Base-by-base conservation (phyloP, 2,888 invertebrate species). In the Eudasyphora cyanicolor region DNA sequence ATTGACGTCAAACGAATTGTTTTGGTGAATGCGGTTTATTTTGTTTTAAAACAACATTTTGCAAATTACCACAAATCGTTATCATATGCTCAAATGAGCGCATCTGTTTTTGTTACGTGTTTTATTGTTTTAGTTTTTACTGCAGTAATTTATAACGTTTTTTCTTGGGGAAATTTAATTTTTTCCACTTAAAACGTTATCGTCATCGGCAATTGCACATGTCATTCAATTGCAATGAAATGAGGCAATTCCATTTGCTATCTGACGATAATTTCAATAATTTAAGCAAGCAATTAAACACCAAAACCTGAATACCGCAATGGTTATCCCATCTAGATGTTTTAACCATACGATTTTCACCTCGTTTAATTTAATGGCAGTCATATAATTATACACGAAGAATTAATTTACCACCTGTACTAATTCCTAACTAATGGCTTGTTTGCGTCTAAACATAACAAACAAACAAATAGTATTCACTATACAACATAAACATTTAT, bases 41-140 rank as follows among this genome's bases (percentile, higher is more conserved):
- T 57, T n/a, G 29, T 32, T 62, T 38, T 42, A 2, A 6, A 24
- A 24, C 24, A 14, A 19, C 21, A 21, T 38, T 54, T 67, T 67
- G 42, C 24, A 42, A 42, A 42, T 67, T 67, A 67, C 24, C 38
- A 7, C 24, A 38, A n/a, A 38, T 67, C 24, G 42, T 38, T 21
- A 14, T 17, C 38, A 67, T 67, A 42, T 67, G 42, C n/a, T 64
- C 64, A 29, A 14, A 29, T 60, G 67, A 19, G 64, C n/a, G 64
- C 8, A 17, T 4, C n/a, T 17, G 67, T 2, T 21, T 7, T 24
- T 42, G 27, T 27, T 57, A n/a, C 60, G 27, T 24, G 27, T 24
- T 64, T 67, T 67, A 67, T 67, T 67, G 67, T 42, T 67, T 67
- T 42, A 67, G 38, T 42, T 42, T 64, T 67, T 67, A 67, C 38